Conservation (phyloP, 1,140 invertebrate genomes). For the Dendroctonus ponderosae region DNA sequence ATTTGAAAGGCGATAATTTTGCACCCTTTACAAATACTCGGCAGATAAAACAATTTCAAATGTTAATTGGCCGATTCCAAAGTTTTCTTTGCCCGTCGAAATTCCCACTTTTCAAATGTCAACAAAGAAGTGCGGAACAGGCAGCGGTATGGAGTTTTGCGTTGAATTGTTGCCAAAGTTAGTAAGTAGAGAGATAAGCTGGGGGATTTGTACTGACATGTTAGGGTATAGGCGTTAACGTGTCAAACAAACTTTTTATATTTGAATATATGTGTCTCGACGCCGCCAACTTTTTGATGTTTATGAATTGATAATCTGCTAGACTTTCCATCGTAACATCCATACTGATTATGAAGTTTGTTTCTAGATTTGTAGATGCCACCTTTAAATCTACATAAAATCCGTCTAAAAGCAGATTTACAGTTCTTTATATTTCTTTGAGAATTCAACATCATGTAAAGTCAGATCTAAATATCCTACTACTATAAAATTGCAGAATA, state of each 20-base stretch:
- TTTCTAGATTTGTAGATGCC: too few species aligned
- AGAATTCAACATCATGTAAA: too few species aligned
- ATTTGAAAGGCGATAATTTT: constrained; percentile 36
- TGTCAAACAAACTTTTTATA: constrained; percentile 15
- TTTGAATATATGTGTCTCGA: too few species aligned
- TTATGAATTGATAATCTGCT: too few species aligned
- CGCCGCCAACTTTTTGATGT: too few species aligned
- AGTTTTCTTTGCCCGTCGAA: constrained; percentile 11
- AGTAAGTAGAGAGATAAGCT: constrained; percentile 11
- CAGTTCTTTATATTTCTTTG: too few species aligned
- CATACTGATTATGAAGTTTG: too few species aligned
- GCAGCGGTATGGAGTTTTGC: constrained; percentile 11
- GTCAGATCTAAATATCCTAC: too few species aligned
- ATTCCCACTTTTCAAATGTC: constrained; percentile 26
- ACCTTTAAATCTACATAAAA: too few species aligned
- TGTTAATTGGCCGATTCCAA: constrained; percentile 37
- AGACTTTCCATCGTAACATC: too few species aligned
- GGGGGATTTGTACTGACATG: constrained; percentile 15
- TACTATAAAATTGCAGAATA: too few species aligned
- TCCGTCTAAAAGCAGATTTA: too few species aligned
- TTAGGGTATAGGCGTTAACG: constrained; percentile 12
- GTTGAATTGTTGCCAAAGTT: constrained; percentile 24
- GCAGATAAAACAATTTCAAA: constrained; percentile 34
- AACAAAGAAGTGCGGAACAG: constrained; percentile 20
- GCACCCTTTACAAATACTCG: constrained; percentile 35